Conservation (phyloP, 2,888 invertebrate species). For the Machimus rusticus region DNA sequence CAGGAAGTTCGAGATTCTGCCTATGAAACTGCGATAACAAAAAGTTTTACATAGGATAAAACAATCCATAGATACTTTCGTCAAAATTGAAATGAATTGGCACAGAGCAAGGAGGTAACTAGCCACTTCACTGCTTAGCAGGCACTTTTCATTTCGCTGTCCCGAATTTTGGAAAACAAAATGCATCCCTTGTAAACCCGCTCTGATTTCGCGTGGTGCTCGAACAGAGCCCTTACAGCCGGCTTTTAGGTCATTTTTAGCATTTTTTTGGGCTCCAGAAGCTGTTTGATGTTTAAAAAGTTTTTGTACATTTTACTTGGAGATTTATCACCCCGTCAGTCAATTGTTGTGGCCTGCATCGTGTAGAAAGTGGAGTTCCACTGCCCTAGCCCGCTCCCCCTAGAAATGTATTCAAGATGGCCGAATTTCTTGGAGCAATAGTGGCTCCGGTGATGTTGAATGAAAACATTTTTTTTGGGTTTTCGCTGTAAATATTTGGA, state of each 20-base stretch:
- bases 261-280: background rate
- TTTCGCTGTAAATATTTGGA: constrained; percentile 2
- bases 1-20: background rate
- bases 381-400: background rate
- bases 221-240: background rate
- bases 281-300: background rate
- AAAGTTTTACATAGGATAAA: background rate
- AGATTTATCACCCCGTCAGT: background rate
- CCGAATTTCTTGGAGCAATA: constrained; percentile 27
- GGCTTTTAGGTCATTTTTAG: background rate
- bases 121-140: background rate
- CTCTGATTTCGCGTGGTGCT: background rate
- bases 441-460: background rate
- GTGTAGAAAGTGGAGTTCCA: background rate
- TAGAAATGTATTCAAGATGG: constrained; percentile 39
- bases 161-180: background rate
- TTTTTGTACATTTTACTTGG: background rate
- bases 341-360: background rate
- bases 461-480: background rate
- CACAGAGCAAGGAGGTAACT: background rate
- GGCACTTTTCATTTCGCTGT: background rate
- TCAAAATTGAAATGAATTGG: background rate
- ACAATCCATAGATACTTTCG: background rate
- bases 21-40: background rate
- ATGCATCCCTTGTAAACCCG: background rate